Base-by-base conservation (phyloP, 2,797 vertebrate genomes). In the Melanotaenia boesemani region DNA sequence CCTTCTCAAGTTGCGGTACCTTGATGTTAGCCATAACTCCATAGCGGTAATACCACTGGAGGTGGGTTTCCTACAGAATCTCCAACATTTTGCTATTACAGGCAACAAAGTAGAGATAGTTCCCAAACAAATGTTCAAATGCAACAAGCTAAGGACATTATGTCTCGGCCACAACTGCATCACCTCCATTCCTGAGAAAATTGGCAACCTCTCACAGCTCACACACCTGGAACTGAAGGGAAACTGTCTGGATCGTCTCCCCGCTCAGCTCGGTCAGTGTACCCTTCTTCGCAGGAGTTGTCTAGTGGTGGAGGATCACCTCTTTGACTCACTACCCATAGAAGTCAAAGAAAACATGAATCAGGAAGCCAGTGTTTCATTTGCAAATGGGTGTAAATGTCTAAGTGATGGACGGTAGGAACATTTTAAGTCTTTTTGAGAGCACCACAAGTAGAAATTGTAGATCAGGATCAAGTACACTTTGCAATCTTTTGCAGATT, bases 51-150 rank as follows among this genome's bases (percentile, higher is more conserved):
- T 99, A 90, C 98, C 98, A 0, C 71, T 91, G 55, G 98, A 99
- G 83, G 94, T 98, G 65, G 96, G 96, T 57, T 96, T 97, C 77
- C 95, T 99, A 74, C 97, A 98, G 90, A 99, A 98, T 88, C 95
- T 99, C 81, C 98, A 98, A 85, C 93, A 98, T 90, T 97, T 99
- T 83, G 94, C 96, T 72, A 95, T 99, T 75, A 96, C 96, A 0
- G 96, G 95, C 86, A 99, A 99, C 95, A 98, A 97, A 93, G 94
- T 99, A 1, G 97, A 99, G 55, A 1, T 95, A 56, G 92, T 99
- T 91, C 98, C 98, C 76, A 98, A 99, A 93, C 97, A 98, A 48
- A 93, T 99, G 84, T 99, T 99, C 93, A 99, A 98, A 79, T 99
- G 98, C 73, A 85, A 93, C 80, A 99, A 98, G 89, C 91, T 99